Evolutionary conservation across 2,113 vertebrate species (phyloP).

Genomic region (Hippocampus guttulatus): DNA sequence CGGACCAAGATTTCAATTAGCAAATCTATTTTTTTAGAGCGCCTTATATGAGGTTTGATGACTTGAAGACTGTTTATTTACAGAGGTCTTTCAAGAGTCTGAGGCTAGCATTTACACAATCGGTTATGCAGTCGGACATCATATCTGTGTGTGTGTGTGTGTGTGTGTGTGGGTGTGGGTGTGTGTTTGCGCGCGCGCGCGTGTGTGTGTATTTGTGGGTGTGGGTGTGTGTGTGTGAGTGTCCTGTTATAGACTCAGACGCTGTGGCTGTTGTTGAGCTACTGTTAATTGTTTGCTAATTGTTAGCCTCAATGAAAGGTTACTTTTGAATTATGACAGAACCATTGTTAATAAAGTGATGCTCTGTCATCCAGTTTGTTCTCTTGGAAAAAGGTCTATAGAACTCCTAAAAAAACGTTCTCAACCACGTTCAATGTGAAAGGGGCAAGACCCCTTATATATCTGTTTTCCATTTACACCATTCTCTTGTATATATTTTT

Average conservation of each 20-base stretch:
- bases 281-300: background rate
- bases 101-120: constrained; percentile 10
- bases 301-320: too few species aligned
- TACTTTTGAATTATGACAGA: background rate
- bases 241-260: background rate
- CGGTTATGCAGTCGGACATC: background rate
- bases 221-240: too few species aligned
- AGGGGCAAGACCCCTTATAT: background rate
- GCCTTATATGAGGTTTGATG: constrained; percentile 18
- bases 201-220: too few species aligned
- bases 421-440: too few species aligned
- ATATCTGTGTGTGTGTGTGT: background rate
- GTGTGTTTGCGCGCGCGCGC: too few species aligned
- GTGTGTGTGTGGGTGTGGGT: too few species aligned
- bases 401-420: too few species aligned
- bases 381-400: background rate
- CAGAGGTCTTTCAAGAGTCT: constrained; percentile 26
- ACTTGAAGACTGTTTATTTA: constrained; percentile 40
- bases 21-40: constrained; percentile 14
- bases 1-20: constrained; percentile 30
- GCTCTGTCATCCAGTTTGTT: background rate
- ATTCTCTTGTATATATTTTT: too few species aligned
- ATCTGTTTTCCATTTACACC: background rate
- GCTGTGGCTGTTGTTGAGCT: too few species aligned
- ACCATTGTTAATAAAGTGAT: background rate